Base-by-base conservation (phyloP, 2,113 vertebrate genomes). In the Origma solitaria region DNA sequence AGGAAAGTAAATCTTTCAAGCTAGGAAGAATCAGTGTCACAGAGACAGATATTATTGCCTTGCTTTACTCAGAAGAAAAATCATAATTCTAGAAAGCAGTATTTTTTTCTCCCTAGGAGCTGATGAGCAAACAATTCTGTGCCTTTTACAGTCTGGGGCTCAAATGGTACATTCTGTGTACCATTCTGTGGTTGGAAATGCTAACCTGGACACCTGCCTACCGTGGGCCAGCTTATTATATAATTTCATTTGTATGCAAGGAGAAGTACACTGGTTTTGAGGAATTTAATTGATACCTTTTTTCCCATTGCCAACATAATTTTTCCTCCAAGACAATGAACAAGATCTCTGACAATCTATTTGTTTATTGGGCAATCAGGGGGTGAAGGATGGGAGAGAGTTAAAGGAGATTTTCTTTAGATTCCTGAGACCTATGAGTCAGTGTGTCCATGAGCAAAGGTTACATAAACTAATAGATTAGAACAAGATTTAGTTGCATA, bases 381-480 rank as follows among this genome's bases (percentile, higher is more conserved):
- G 9, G 9, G 4, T 77, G 65, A 61, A 77, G 50, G 40, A 35
- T 40, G 50, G 25, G 85, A 92, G 49, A 81, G 58, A 87, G 70
- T 87, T 91, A 80, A 96, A 27, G 23, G 69, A 86, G 58, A 51
- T 80, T 86, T 95, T 85, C 85, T 84, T 92, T 61, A 56, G 40
- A 58, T 81, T 94, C 44, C 85, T 15, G 82, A 75, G 88, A 88
- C 56, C 76, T 66, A 12, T 75, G 72, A 95, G 82, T 75, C 78
- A 68, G 77, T 90, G 76, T 35, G 76, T 88, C 77, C 69, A 20
- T 37, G 57, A 94, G 51, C 90, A 92, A 92, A 94, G 82, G 92
- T 96, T 97, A 97, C 69, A 84, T 97, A 96, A 96, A 90, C 92
- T 76, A 91, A 94, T 90, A 92, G 94, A 95, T 96, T 95, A 97